Percentiles rank a stretch among this genome's conserved stretches.
These are phyloP conservation scores for Dynastes hyllus DNA, from an alignment of 2,888 invertebrate genomes.

Conservation along the genomic window DNA sequence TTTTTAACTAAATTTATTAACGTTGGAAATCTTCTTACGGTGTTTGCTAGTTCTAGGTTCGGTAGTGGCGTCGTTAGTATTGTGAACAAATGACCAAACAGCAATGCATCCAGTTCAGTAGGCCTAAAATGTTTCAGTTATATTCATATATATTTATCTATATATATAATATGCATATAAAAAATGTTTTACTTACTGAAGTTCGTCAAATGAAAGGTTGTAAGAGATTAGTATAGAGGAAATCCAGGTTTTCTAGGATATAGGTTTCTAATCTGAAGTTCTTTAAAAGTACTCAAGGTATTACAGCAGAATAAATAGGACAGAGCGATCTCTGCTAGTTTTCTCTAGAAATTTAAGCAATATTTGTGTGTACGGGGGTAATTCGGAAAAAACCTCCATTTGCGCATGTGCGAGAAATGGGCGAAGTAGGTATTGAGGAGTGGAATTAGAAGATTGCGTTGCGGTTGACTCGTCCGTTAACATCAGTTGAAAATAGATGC, in stretches of 20 bases:
- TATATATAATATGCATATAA: background rate
- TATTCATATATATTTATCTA: background rate
- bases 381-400: too few relatives aligned
- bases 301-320: too few relatives aligned
- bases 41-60: slow-evolving; percentile 85
- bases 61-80: slow-evolving; percentile 93
- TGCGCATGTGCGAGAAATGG: too few relatives aligned
- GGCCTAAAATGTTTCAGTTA: slow-evolving; percentile 76
- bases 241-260: background rate
- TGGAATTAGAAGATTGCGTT: too few relatives aligned
- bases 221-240: background rate
- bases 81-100: slow-evolving; percentile 97
- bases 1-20: slow-evolving; percentile 88
- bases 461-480: too few relatives aligned
- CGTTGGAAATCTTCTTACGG: slow-evolving; percentile 83
- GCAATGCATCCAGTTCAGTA: slow-evolving; percentile 95
- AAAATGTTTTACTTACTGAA: background rate
- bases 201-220: background rate
- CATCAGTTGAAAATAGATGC: too few relatives aligned
- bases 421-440: too few relatives aligned
- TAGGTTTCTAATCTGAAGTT: too few relatives aligned
- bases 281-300: too few relatives aligned
- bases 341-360: too few relatives aligned
- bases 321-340: too few relatives aligned
- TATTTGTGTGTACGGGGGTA: too few relatives aligned